Base-by-base conservation (phyloP, 2,888 invertebrate species). In the Limenitis camilla region DNA sequence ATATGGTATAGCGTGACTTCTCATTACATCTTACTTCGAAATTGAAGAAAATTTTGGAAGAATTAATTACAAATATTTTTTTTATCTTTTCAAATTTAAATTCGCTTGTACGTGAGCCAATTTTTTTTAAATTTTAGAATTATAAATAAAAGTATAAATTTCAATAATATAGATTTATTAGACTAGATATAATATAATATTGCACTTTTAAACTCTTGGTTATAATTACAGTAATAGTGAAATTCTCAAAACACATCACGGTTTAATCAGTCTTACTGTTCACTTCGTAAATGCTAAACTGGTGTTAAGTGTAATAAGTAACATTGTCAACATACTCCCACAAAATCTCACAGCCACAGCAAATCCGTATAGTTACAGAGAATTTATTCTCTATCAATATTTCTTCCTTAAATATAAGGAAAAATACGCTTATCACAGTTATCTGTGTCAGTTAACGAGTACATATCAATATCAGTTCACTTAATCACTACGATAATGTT, bases 401-500 rank as follows among this genome's bases (percentile, higher is more conserved):
- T 19, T 19, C 1, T 19, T 19, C 19, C 19, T 3, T 19, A 19
- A 19, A 19, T 19, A 19, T 19, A 19, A 19, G 19, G 19, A 19
- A 19, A 19, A 19, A 10, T 45, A 30, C 7, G 38, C 10, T 45
- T 41, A 50, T 53, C 50, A 53, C 56, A 53, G 49, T 43, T 11
- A 49, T 40, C 42, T 54, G 53, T 31, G 49, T 27, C 31, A 27
- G 9, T n/a, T 38, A 49, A 10, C 27, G 38, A 49, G 38, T 49
- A 42, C 9, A 38, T 41, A 31, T 36, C 27, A 28, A 4, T 52
- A 32, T 8, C 4, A 35, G 4, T 30, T 19, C 1, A 43, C 19
- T 41, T 28, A 28, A 39, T 40, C 43, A 40, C 61, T 73, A 78
- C 6, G 71, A 68, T 56, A 71, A 55, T 39, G 72, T 54, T 40